phyloP scores from a whole-genome alignment of 2,888 invertebrate species.

The Epirrhoe alternata region DNA sequence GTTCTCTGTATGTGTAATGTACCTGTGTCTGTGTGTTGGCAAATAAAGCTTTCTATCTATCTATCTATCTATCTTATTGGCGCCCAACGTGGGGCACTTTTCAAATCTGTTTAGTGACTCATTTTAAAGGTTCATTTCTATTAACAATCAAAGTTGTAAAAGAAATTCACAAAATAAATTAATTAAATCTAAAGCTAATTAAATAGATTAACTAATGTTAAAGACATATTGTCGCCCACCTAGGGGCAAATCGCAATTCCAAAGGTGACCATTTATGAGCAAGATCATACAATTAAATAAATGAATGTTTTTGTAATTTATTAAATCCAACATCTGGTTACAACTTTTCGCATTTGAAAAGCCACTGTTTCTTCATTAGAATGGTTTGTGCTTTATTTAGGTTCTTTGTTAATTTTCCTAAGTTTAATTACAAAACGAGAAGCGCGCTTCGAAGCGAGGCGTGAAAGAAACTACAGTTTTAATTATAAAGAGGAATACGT shows the following conservation, averaged over 20 bases:
- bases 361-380: conserved; percentile 15
- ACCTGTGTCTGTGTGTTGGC: no score
- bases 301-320: background rate
- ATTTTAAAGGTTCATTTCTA: background rate
- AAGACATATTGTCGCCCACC: background rate
- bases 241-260: background rate
- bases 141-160: background rate
- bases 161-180: no score
- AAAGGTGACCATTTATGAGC: background rate
- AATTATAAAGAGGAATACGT: conserved; percentile 41
- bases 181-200: no score
- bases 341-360: conserved; percentile 23
- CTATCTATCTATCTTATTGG: no score
- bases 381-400: conserved; percentile 13
- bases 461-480: conserved; percentile 34
- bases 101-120: background rate
- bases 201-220: no score
- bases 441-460: conserved; percentile 6
- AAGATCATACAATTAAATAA: background rate
- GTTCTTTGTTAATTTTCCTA: conserved; percentile 29
- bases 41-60: no score
- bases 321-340: conserved; percentile 1
- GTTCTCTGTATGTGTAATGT: no score
- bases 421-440: conserved; percentile 30
- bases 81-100: conserved; percentile 3